Conservation (phyloP, 2,888 invertebrate genomes). For the Pecten maximus region DNA sequence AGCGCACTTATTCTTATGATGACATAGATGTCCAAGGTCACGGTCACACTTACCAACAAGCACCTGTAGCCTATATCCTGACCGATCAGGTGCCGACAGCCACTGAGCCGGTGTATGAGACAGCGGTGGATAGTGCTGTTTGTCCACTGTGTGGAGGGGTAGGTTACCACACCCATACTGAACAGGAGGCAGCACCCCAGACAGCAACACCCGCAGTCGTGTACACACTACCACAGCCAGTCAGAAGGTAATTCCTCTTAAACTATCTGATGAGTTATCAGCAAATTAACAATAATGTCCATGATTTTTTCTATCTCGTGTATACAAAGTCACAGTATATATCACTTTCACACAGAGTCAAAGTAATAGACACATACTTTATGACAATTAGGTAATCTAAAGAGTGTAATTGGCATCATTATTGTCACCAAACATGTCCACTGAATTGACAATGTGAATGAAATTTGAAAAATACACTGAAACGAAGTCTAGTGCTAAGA, state of each 20-base stretch:
- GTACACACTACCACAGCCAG: slow-evolving; percentile 37
- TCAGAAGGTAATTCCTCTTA: slow-evolving; percentile 34
- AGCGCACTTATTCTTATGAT: slow-evolving; percentile 63
- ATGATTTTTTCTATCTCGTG: too few species aligned
- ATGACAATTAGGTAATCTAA: too few species aligned
- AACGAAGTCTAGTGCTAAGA: too few species aligned
- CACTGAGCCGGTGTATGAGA: slow-evolving; percentile 42
- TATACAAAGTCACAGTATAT: too few species aligned
- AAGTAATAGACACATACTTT: too few species aligned
- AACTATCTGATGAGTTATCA: too few species aligned
- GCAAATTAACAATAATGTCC: too few species aligned
- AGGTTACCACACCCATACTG: slow-evolving; percentile 70
- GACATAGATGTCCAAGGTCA: slow-evolving; percentile 62
- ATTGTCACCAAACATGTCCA: too few species aligned
- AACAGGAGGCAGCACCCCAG: slow-evolving; percentile 49
- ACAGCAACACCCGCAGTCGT: slow-evolving; percentile 28
- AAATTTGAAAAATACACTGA: too few species aligned
- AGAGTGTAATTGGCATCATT: too few species aligned
- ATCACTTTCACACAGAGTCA: too few species aligned
- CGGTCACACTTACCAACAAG: slow-evolving; percentile 48
- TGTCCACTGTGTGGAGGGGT: slow-evolving; percentile 73
- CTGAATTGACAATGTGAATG: too few species aligned
- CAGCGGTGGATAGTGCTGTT: slow-evolving; percentile 59
- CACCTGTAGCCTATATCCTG: slow-evolving; percentile 59
- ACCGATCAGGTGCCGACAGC: slow-evolving; percentile 43